Base-by-base conservation (phyloP, 2,888 invertebrate species). In the Leptarthrus brevirostris region DNA sequence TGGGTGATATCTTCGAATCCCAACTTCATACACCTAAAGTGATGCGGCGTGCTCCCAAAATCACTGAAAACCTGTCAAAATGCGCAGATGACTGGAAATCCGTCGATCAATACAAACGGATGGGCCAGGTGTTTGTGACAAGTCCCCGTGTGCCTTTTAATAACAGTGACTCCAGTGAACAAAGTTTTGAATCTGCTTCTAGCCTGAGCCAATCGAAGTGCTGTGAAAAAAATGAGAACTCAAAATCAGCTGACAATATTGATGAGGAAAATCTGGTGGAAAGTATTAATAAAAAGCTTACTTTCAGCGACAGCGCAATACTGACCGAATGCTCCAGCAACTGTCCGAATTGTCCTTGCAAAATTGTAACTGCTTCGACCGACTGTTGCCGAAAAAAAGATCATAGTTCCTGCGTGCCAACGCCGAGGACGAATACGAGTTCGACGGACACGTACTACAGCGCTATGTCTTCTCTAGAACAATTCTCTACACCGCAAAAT, bases 41-140 rank as follows among this genome's bases (percentile, higher is more conserved):
- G 20, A 88, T 91, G 87, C 85, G 90, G 44, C 84, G 90, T 18
- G 90, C 90, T 0, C 90, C 90, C 0, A 91, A 90, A 79, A 90
- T 91, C 74, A 86, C 87, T 54, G 90, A 89, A 77, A 90, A 88
- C 80, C 82, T 91, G 53, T 88, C 90, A 36, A 89, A 88, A 20
- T 90, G 90, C 80, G 90, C 90, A 54, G 90, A 91, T 80, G 90
- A 91, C 79, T 87, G 87, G 40, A 86, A 88, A 78, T 89, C 87
- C 74, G 81, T 88, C 64, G 85, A 87, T 75, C 86, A 86, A 78
- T 88, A 88, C 75, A 87, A 88, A 79, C 86, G 87, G 71, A 84
- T 88, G 83, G 86, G 86, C 4, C 85, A 86, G 69, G 83, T 86
- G 14, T 86, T 86, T 74, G 82, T 86, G 64, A 85, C 85, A 26